Evolutionary conservation across 2,113 vertebrate species (phyloP), one percentile per base, ranked within the genome.

Genomic region (Alexandromys fortis): DNA sequence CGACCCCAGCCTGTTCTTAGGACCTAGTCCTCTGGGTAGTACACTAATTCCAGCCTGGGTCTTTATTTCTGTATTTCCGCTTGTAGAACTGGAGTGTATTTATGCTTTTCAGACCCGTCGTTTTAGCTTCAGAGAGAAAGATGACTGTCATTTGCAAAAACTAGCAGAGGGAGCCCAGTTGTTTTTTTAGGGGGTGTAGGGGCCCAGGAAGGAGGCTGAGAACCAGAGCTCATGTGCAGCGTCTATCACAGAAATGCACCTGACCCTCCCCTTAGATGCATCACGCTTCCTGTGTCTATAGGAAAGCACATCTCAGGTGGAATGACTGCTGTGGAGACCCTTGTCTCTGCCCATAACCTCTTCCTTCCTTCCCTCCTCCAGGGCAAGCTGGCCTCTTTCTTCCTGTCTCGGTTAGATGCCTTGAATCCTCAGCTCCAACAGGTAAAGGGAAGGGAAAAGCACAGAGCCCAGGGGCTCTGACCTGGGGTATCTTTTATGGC

Each of bases 321-420:
- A 55, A 12, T 42, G 78, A 42, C 24, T 93, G 90, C 58, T 65
- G 55, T 13, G 42, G 26, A 33, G 38, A 49, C 13, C 7, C 52
- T 92, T n/a, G 28, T 19, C 33, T 28, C 33, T 73, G 87, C n/a
- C 67, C 73, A 61, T 16, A 45, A 65, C 49, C 33, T 42, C 72
- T 72, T 76, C 8, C 42, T 47, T 35, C 95, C 67, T 83, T 61
- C 52, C 22, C 42, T 19, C 16, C 49, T 92, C 38, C 89, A 99
- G 99, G 99, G 99, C 96, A 99, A 99, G 96, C 97, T 99, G 49
- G 98, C 99, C 12, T 99, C 99, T 0, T 99, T 99, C 94, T 99
- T 99, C 93, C 97, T 99, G 4, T 98, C 99, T 47, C 99, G 99
- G 11, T 98, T 99, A 97, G 99, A 99, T 94, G 98, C 98, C 12